These are phyloP conservation scores for Lasaia peninsularis DNA, from an alignment of 1,140 invertebrate species.

Conservation along the genomic window DNA sequence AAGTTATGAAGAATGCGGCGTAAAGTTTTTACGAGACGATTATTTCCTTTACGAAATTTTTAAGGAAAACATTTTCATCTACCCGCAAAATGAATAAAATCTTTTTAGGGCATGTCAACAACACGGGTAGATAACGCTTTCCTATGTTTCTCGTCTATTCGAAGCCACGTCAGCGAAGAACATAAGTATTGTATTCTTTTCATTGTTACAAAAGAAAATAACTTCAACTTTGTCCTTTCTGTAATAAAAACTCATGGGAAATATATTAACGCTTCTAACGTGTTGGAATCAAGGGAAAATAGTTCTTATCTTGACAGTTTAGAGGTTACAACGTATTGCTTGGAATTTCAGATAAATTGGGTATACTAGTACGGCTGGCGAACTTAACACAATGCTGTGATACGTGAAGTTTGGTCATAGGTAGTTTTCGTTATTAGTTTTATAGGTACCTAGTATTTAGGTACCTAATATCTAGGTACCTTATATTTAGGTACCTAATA, in stretches of 20 bases:
- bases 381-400: background rate
- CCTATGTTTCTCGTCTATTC: background rate
- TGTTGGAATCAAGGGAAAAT: background rate
- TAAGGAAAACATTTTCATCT: background rate
- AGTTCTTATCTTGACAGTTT: background rate
- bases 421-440: too few relatives aligned
- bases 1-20: too few relatives aligned
- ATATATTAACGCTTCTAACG: background rate
- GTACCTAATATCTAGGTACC: background rate
- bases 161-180: slow-evolving; percentile 5
- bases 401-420: background rate
- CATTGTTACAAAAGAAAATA: slow-evolving; percentile 8
- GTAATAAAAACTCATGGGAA: slow-evolving; percentile 2
- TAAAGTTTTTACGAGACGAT: too few relatives aligned
- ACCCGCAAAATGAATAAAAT: background rate
- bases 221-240: slow-evolving; percentile 4
- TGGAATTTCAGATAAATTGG: background rate
- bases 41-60: background rate
- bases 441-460: background rate
- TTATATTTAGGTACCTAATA: too few relatives aligned
- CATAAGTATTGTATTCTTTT: slow-evolving; percentile 6
- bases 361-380: background rate
- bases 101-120: background rate
- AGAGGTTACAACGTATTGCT: background rate
- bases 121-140: background rate